phyloP scores from a whole-genome alignment of 2,888 invertebrate genomes.

The Sminthurides aquaticus region DNA sequence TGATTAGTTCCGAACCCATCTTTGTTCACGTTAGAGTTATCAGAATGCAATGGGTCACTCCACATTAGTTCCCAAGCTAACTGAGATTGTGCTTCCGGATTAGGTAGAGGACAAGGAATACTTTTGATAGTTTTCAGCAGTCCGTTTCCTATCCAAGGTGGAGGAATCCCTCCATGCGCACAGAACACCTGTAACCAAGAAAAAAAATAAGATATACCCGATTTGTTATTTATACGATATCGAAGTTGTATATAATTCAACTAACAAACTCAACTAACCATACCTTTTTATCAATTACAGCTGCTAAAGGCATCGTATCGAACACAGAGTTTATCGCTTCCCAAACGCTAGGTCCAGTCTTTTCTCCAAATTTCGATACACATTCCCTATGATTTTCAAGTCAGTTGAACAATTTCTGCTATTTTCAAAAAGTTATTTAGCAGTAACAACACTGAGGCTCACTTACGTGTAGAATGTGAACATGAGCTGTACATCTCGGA shows the following conservation, averaged over 20 bases:
- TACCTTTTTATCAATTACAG: slow-evolving; percentile 64
- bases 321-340: slow-evolving; percentile 62
- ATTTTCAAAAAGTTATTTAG: too few relatives aligned
- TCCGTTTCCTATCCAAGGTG: slow-evolving; percentile 58
- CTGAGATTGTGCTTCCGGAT: slow-evolving; percentile 61
- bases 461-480: slow-evolving; percentile 61
- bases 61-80: slow-evolving; percentile 72
- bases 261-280: background rate
- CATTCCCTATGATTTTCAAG: slow-evolving; percentile 59
- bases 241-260: background rate
- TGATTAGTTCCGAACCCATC: slow-evolving; percentile 63
- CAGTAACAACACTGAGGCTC: background rate
- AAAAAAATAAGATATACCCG: background rate
- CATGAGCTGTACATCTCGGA: slow-evolving; percentile 64
- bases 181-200: slow-evolving; percentile 58
- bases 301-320: slow-evolving; percentile 65
- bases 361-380: slow-evolving; percentile 59
- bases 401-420: too few relatives aligned
- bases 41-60: slow-evolving; percentile 54
- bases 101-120: slow-evolving; percentile 58
- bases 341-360: slow-evolving; percentile 59
- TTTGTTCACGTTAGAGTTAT: slow-evolving; percentile 40
- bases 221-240: background rate
- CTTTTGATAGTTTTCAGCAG: slow-evolving; percentile 57
- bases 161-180: slow-evolving; percentile 71